Evolutionary conservation across 2,888 invertebrate species (phyloP).

Genomic region (Imbricaverruca yamaguchii): DNA sequence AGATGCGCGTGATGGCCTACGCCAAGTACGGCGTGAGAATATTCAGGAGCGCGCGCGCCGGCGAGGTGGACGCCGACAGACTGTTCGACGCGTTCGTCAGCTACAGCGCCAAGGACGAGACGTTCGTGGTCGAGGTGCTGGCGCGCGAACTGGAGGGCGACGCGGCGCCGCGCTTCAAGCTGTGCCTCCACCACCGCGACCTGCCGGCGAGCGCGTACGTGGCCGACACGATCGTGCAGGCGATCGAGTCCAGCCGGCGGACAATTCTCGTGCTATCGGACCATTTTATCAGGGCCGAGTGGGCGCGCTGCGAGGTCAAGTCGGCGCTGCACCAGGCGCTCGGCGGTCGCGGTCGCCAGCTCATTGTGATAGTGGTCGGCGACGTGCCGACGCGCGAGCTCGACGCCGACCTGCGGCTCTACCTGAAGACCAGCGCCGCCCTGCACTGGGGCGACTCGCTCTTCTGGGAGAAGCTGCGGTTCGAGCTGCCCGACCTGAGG

Average conservation of each 20-base stretch:
- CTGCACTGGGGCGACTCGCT: conserved; percentile 80
- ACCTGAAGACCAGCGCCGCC: conserved; percentile 74
- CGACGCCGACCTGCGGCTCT: conserved; percentile 76
- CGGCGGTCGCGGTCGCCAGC: conserved; percentile 63
- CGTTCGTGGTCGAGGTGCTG: conserved; percentile 34
- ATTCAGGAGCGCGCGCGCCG: conserved; percentile 42
- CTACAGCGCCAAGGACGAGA: conserved; percentile 35
- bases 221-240: conserved; percentile 34
- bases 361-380: conserved; percentile 74
- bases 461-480: conserved; percentile 88
- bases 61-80: conserved; percentile 49
- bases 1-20: conserved; percentile 73
- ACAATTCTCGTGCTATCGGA: conserved; percentile 35
- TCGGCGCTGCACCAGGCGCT: conserved; percentile 78
- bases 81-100: conserved; percentile 60
- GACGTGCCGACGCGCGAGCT: conserved; percentile 74
- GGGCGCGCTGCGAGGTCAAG: conserved; percentile 81
- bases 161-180: conserved; percentile 29
- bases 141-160: conserved; percentile 34
- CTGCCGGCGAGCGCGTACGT: conserved; percentile 34
- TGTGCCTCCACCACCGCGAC: conserved; percentile 36
- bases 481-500: conserved; percentile 64
- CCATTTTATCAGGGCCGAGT: conserved; percentile 52
- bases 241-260: conserved; percentile 35
- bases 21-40: conserved; percentile 70